Conservation (phyloP, 2,113 vertebrate species). For the Oostethus manadensis region DNA sequence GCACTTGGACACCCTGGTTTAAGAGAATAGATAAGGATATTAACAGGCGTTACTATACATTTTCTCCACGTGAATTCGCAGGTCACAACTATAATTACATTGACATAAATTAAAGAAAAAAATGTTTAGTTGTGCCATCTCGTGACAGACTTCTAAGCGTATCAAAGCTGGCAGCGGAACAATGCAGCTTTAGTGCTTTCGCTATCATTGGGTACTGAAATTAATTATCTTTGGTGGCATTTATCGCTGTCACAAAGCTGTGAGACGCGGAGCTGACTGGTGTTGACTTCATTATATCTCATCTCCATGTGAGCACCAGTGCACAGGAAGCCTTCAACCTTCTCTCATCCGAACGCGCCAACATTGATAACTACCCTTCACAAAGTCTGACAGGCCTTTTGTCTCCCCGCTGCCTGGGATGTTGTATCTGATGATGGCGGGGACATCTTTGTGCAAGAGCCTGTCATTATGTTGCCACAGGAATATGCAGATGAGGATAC, state of each 20-base stretch:
- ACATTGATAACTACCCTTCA: conserved; percentile 28
- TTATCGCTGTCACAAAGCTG: conserved; percentile 42
- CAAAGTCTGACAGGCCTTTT: conserved; percentile 46
- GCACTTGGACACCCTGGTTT: no score
- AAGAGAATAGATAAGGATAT: no score
- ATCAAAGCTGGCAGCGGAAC: no score
- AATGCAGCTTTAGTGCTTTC: no score
- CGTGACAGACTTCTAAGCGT: no score
- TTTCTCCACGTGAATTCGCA: no score
- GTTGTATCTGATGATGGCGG: conserved; percentile 42
- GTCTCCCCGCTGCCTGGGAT: conserved; percentile 32
- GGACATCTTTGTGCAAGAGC: conserved; percentile 24
- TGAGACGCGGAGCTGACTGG: conserved; percentile 46
- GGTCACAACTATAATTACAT: no score
- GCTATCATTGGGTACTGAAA: conserved; percentile 25
- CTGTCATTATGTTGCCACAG: conserved; percentile 48
- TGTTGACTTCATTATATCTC: conserved; percentile 59
- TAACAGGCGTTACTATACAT: no score
- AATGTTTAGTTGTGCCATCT: no score
- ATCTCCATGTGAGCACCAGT: conserved; percentile 55
- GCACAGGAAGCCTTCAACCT: conserved; percentile 48
- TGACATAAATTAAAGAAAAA: no score
- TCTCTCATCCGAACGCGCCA: not conserved
- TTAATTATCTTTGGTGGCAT: conserved; percentile 48
- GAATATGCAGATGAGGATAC: conserved; percentile 44